Evolutionary conservation across 2,888 invertebrate genomes (phyloP).

Genomic region (Apomyelois bistriatella): DNA sequence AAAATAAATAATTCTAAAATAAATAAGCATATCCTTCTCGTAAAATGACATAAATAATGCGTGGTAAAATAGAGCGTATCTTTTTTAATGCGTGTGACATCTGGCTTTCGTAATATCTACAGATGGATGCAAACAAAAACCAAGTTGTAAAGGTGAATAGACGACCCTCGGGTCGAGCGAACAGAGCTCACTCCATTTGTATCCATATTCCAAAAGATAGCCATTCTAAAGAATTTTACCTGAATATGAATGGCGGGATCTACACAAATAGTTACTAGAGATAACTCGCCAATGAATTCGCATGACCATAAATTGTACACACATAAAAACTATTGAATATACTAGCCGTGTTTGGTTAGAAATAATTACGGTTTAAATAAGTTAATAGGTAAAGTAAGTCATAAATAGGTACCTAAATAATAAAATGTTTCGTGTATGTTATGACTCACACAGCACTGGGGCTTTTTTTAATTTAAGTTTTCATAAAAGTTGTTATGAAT

Average conservation of each 20-base stretch:
- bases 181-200: constrained; percentile 33
- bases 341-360: too few species aligned
- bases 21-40: too few species aligned
- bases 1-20: too few species aligned
- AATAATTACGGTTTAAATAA: too few species aligned
- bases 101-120: constrained; percentile 22
- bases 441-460: too few species aligned
- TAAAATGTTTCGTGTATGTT: too few species aligned
- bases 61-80: neutral
- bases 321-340: too few species aligned
- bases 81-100: constrained; percentile 16
- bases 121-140: constrained; percentile 23
- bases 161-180: constrained; percentile 40
- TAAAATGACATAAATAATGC: neutral
- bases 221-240: constrained; percentile 40
- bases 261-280: neutral
- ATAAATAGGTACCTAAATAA: too few species aligned
- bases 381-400: too few species aligned
- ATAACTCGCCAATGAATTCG: neutral
- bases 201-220: constrained; percentile 29
- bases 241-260: constrained; percentile 23
- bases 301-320: too few species aligned
- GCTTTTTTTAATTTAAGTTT: too few species aligned
- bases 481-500: too few species aligned
- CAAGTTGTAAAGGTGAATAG: constrained; percentile 16